Base-by-base conservation (phyloP, 2,888 invertebrate genomes). In the Andrena bicolor region DNA sequence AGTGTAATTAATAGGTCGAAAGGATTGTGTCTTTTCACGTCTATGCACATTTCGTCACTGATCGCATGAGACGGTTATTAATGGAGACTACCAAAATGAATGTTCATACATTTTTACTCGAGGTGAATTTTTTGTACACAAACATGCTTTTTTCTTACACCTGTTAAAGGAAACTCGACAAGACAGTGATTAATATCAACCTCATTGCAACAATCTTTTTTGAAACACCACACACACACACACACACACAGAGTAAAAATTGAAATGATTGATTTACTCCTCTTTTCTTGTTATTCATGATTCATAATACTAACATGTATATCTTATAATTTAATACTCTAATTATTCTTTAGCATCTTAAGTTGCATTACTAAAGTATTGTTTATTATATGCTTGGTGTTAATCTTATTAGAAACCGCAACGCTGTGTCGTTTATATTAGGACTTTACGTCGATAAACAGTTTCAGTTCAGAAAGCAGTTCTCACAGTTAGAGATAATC, bases 241-340 rank as follows among this genome's bases (percentile, higher is more conserved):
- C 35, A 13, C 16, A 70, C 28, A 60, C 51, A 60, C 65, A 75
- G 35, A 64, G 28, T 49, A 72, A 76, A 78, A 73, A 82, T 68
- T 75, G 10, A 74, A 76, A 63, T 20, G 20, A 76, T 82, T 80
- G 70, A 83, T 83, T 83, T 79, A 78, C 85, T 86, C 81, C 80
- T 85, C 80, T 82, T 72, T 86, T 83, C 87, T 88, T 87, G 87
- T 90, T 89, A 86, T 87, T 83, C 82, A 85, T 88, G 81, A 91
- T 89, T 90, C 88, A 78, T 86, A 86, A 86, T 90, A 89, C 85
- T 90, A 89, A 90, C 82, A 86, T 90, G 87, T 90, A 90, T 90
- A 90, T 88, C 87, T 90, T 90, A 90, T 92, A 90, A 92, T 91
- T 91, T 88, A 92, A 92, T 91, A 90, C 89, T 88, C 86, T 88